Conservation (phyloP, 2,113 vertebrate genomes). For the Tetrao urogallus region DNA sequence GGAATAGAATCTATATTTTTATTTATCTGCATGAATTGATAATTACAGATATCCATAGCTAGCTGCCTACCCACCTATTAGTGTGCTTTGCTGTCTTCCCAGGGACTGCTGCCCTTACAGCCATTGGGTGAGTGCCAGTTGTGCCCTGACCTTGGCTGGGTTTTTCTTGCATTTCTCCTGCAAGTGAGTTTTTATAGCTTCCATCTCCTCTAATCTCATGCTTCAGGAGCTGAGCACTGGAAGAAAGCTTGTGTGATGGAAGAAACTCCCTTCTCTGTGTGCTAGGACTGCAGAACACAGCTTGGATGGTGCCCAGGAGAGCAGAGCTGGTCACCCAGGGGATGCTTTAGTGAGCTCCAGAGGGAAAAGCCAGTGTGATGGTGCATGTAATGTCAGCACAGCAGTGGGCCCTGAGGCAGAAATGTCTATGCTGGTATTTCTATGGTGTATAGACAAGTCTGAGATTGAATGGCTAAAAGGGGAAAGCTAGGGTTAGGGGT, state of each 20-base stretch:
- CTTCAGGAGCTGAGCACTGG: background rate
- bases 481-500: background rate
- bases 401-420: background rate
- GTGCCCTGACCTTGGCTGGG: background rate
- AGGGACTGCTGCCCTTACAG: background rate
- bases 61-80: background rate
- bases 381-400: conserved; percentile 29
- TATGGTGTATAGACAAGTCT: background rate
- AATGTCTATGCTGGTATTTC: background rate
- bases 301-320: background rate
- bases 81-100: background rate
- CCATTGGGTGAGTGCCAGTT: background rate
- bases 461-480: background rate
- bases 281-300: background rate
- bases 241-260: background rate
- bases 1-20: background rate
- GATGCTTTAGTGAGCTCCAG: conserved; percentile 32
- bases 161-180: background rate
- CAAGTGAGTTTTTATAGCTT: background rate
- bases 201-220: background rate
- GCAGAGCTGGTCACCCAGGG: conserved; percentile 36
- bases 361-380: background rate
- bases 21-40: background rate
- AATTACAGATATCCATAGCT: too few relatives aligned
- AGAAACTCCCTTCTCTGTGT: background rate